A percentile compares a stretch with the other conserved stretches of the same genome.
Conservation (phyloP, 2,113 vertebrate genomes). For the Podarcis cretensis region DNA sequence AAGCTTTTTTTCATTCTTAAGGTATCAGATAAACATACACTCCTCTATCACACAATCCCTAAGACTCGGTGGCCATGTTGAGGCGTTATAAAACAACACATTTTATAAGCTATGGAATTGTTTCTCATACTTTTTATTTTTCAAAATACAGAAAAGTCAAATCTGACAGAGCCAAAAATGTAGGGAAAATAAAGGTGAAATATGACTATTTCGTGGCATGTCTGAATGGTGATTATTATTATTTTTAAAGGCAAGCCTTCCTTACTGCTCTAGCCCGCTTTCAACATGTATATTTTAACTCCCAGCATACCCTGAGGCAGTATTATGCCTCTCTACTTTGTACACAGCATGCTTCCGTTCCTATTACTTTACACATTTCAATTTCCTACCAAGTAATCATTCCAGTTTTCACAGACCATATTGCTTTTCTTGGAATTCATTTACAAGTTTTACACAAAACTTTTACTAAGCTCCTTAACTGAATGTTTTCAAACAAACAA, state of each 20-base stretch:
- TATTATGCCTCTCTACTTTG: neutral
- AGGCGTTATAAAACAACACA: constrained; percentile 44
- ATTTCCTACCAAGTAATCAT: constrained; percentile 35
- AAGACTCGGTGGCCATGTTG: constrained; percentile 44
- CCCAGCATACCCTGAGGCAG: constrained; percentile 44
- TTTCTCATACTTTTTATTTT: constrained; percentile 44
- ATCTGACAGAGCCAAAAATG: constrained; percentile 34
- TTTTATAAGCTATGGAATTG: constrained; percentile 43
- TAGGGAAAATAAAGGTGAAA: constrained; percentile 46
- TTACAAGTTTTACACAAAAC: constrained; percentile 50
- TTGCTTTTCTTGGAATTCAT: constrained; percentile 54
- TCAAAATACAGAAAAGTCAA: constrained; percentile 50
- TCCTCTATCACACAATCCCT: neutral
- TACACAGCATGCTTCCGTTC: constrained; percentile 37
- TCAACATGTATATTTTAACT: constrained; percentile 23
- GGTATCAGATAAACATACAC: constrained; percentile 15
- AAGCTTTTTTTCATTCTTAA: constrained; percentile 12
- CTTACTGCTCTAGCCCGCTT: constrained; percentile 42
- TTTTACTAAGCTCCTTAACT: constrained; percentile 40
- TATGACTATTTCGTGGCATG: constrained; percentile 38
- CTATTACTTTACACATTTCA: constrained; percentile 49
- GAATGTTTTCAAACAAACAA: neutral
- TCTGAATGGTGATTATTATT: constrained; percentile 9
- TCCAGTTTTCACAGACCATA: constrained; percentile 50
- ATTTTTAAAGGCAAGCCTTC: constrained; percentile 29